Base-by-base conservation (phyloP, 2,888 invertebrate species). In the Polydesmus complanatus region DNA sequence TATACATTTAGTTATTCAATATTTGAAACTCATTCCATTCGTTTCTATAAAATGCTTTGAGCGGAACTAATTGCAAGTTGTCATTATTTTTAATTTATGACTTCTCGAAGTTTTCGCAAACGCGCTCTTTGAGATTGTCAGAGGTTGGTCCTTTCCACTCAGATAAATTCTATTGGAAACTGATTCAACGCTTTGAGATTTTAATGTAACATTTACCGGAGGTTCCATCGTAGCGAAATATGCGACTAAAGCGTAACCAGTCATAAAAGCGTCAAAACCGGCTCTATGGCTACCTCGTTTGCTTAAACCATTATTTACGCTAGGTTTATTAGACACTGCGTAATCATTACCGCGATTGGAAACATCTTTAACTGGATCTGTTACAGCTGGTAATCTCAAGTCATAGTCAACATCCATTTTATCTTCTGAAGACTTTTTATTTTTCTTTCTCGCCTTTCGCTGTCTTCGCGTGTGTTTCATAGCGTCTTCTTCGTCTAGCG, bases 261-360 rank as follows among this genome's bases (percentile, higher is more conserved):
- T 76, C 75, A 75, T 76, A 63, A 75, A 76, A 1, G 75, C 73
- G 68, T 76, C 76, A 67, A 71, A 74, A 0, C 75, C 75, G 52
- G 76, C 74, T 19, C 74, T 64, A 66, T 76, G 76, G 1, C 48
- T 60, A 25, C 72, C 70, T 3, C 70, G 25, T 14, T 3, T 48
- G 22, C 22, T 21, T 23, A 5, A n/a, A 3, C n/a, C 51, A 27
- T 23, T 59, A 1, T 23, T 21, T 3, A n/a, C 47, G 19, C 22
- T 58, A 14, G 19, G n/a, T 49, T 22, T 25, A 18, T 27, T 25
- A 19, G 21, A 22, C 19, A 37, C 8, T 47, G 19, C 25, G 2
- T n/a, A 14, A 49, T n/a, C 49, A 18, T 18, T 23, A 23, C 19
- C 19, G 48, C 2, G n/a, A 23, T 22, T 27, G 47, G 26, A 14